Conservation (phyloP, 2,113 vertebrate genomes). For the Pelecanus crispus region DNA sequence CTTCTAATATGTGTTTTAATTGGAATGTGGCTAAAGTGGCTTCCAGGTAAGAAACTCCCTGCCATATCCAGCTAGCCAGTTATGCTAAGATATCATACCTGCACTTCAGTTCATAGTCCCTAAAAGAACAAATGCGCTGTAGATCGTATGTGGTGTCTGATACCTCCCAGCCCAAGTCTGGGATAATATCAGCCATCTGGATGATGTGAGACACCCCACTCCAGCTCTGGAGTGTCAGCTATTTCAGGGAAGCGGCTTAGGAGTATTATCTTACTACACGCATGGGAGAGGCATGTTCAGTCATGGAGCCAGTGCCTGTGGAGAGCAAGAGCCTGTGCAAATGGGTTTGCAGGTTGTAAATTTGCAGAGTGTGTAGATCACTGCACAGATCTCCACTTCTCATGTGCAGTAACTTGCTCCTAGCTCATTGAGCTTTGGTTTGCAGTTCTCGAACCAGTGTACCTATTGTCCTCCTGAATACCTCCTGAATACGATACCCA, state of each 20-base stretch:
- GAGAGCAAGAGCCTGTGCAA: not conserved
- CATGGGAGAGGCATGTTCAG: not conserved
- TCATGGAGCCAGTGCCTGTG: not conserved
- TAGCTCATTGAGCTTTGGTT: not conserved
- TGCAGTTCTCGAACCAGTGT: not conserved
- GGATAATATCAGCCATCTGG: too few relatives aligned
- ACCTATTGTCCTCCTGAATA: not conserved
- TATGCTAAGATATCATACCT: too few relatives aligned
- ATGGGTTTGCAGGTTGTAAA: not conserved
- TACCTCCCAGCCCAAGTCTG: too few relatives aligned
- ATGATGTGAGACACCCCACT: too few relatives aligned
- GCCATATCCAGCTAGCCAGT: too few relatives aligned
- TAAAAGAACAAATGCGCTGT: too few relatives aligned
- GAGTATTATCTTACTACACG: not conserved
- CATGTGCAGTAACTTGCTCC: not conserved
- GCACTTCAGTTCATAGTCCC: too few relatives aligned
- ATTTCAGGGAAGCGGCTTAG: not conserved
- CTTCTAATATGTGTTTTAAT: too few relatives aligned
- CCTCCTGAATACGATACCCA: not conserved
- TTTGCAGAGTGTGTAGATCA: not conserved
- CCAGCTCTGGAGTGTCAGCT: not conserved
- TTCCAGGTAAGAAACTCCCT: too few relatives aligned
- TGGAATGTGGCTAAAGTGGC: too few relatives aligned
- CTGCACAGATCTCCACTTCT: not conserved
- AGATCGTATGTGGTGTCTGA: too few relatives aligned